Evolutionary conservation across 2,797 vertebrate genomes (phyloP).

Genomic region (Brotula barbata): DNA sequence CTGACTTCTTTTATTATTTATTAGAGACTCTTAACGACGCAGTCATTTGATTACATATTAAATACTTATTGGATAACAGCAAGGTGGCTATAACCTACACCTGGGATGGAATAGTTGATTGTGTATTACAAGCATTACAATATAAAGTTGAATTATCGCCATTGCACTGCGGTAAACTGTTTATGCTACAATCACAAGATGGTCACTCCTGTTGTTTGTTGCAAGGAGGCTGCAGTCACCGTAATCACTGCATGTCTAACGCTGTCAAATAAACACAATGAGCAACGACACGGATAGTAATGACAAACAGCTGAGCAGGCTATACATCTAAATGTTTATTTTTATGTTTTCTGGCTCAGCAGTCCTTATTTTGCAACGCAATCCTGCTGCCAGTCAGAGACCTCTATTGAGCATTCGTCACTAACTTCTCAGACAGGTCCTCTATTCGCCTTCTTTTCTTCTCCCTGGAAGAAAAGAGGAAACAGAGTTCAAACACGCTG

Average conservation of each 20-base stretch:
- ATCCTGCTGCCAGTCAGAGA: slow-evolving; percentile 77
- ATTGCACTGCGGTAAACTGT: no score
- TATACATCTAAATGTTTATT: slow-evolving; percentile 14
- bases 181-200: no score
- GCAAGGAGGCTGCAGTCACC: not conserved
- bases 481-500: slow-evolving; percentile 79
- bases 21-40: no score
- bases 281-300: not conserved
- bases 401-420: slow-evolving; percentile 82
- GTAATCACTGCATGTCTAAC: not conserved
- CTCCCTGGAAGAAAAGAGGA: slow-evolving; percentile 91
- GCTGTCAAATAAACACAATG: not conserved
- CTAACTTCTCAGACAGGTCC: slow-evolving; percentile 99
- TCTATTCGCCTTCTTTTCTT: slow-evolving; percentile 99
- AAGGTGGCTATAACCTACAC: no score
- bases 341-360: slow-evolving; percentile 67
- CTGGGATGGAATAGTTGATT: no score
- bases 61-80: no score
- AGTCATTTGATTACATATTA: no score
- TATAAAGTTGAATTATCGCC: no score
- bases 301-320: not conserved
- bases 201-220: not conserved
- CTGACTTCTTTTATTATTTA: no score
- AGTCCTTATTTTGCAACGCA: slow-evolving; percentile 71
- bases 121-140: no score